Conservation (phyloP, 2,797 vertebrate species). For the Capromys pilorides region DNA sequence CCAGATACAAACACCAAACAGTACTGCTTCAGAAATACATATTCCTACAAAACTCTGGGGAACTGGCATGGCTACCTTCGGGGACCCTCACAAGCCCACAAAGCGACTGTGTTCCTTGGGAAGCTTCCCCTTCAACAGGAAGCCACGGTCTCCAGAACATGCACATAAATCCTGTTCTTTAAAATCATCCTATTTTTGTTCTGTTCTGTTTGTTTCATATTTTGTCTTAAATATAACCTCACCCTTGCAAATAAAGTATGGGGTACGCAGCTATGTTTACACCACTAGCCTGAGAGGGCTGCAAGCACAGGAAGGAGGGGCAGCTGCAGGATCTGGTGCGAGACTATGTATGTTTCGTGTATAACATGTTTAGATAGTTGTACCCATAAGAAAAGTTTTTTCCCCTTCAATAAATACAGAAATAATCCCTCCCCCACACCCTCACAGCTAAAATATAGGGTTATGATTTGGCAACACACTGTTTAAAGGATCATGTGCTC, state of each 20-base stretch:
- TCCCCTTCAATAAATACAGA: background rate
- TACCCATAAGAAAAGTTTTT: background rate
- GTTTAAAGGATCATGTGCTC: background rate
- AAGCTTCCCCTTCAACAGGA: background rate
- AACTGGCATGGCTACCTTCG: accelerated
- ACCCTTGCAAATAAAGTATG: background rate
- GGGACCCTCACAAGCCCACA: no score
- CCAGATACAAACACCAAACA: background rate
- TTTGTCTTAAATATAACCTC: background rate
- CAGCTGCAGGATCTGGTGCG: background rate
- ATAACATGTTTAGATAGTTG: background rate
- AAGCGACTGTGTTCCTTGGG: background rate
- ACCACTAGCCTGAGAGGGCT: no score
- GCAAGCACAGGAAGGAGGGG: background rate
- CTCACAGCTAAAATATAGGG: background rate
- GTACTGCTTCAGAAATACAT: background rate
- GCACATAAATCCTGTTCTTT: background rate
- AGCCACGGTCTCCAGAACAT: background rate
- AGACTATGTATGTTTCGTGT: background rate
- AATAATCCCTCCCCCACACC: no score
- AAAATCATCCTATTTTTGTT: background rate
- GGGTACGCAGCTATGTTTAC: background rate
- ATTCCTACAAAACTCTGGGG: background rate
- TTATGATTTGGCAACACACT: background rate
- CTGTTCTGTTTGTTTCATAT: background rate